Evolutionary conservation across 2,113 vertebrate species (phyloP).

Genomic region (Antechinus flavipes): DNA sequence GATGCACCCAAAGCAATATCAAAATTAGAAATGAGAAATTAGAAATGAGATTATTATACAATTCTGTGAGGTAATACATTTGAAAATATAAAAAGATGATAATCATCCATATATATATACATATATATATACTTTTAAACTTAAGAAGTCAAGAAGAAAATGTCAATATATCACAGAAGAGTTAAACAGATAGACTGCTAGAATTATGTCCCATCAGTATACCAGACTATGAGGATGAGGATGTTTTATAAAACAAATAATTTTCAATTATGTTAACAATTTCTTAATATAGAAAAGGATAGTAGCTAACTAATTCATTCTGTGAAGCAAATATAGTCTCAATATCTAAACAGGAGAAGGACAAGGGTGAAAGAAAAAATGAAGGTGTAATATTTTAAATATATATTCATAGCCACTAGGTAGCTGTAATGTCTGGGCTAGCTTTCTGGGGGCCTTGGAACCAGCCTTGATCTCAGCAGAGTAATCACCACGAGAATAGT

Average conservation of each 20-base stretch:
- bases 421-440: no score
- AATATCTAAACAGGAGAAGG: no score
- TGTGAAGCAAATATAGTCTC: no score
- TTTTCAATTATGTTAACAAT: not conserved
- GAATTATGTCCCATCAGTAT: not conserved
- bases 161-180: not conserved
- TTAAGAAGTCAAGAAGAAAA: not conserved
- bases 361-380: no score
- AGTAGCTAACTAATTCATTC: no score
- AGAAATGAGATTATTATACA: not conserved
- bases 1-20: no score
- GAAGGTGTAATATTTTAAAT: not conserved
- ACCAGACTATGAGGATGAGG: not conserved
- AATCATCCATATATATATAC: not conserved
- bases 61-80: not conserved
- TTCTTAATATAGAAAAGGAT: not conserved
- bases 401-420: not conserved
- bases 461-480: no score
- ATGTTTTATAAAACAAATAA: not conserved
- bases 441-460: no score
- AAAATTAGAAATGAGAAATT: not conserved
- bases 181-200: not conserved
- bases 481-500: no score
- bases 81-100: not conserved
- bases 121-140: not conserved